Evolutionary conservation across 1,140 invertebrate species (phyloP).

Genomic region (Myzus persicae): DNA sequence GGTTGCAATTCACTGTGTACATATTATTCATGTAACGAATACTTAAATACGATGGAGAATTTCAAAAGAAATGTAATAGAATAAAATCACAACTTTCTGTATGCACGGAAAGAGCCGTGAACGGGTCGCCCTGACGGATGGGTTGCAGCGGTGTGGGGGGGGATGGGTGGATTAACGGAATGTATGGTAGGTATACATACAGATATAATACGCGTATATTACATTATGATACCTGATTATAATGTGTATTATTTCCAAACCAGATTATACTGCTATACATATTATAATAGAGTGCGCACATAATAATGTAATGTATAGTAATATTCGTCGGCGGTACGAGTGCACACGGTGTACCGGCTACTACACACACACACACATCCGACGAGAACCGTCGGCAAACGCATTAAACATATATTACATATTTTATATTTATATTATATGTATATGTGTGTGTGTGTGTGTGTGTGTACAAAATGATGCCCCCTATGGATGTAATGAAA

Average conservation of each 20-base stretch:
- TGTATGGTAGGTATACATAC: background rate
- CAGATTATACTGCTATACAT: constrained; percentile 16
- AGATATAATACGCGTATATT: too few species aligned
- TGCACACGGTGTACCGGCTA: too few species aligned
- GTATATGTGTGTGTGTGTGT: background rate
- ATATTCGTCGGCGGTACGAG: background rate
- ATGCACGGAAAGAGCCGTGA: background rate
- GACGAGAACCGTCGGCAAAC: background rate
- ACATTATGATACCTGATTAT: background rate
- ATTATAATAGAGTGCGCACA: background rate
- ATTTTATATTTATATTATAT: background rate
- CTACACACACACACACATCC: background rate
- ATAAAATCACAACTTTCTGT: background rate
- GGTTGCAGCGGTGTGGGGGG: too few species aligned
- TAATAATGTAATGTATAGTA: background rate
- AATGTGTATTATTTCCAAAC: constrained; percentile 12
- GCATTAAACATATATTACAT: constrained; percentile 31
- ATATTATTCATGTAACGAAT: too few species aligned
- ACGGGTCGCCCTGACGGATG: background rate
- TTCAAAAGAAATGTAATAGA: background rate
- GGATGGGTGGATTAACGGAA: background rate
- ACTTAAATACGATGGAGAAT: too few species aligned
- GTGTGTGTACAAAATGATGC: constrained; percentile 37
- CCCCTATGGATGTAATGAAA: constrained; percentile 54
- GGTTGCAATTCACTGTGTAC: background rate